Evolutionary conservation across 2,888 invertebrate species (phyloP), one percentile per base, ranked within the genome.

Genomic region (Linyphia triangularis): DNA sequence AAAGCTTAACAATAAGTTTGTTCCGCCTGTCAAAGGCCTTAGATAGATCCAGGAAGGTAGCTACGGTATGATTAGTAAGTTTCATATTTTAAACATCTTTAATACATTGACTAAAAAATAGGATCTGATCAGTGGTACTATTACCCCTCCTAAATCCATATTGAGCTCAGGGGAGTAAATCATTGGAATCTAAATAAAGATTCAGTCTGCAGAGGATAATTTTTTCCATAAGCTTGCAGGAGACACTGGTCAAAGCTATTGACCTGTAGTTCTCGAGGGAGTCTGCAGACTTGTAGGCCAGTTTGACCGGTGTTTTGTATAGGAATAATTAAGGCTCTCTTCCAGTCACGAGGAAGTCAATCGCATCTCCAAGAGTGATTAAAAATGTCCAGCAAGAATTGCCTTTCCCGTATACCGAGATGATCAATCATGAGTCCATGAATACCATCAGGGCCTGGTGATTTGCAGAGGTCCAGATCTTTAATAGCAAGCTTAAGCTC

Each of bases 181-280:
- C 26, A 0, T 78, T 40, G 61, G 26, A 0, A 19, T 78, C 3
- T 28, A 63, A 6, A 16, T 65, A 43, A 28, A 37, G 10, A 43
- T 24, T 43, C 61, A 65, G 78, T 40, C 19, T 65, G 26, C 22
- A 13, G 28, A 79, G 40, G 19, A 57, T 19, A 67, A 69, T 67
- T 43, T 30, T 79, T 40, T 79, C 30, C 28, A 40, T 78, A 40
- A n/a, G n/a, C n/a, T n/a, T n/a, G n/a, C n/a, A n/a, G n/a, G n/a
- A n/a, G n/a, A n/a, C n/a, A n/a, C n/a, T 67, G 4, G 65, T 78
- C 19, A 65, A n/a, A 6, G 57, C 51, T 5, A 67, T 79, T 67
- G 51, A 30, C 10, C 69, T 73, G n/a, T n/a, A 67, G n/a, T 30
- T 33, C 19, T 67, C 30, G 6, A 30, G 19, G 16, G 28, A 2